These are phyloP conservation scores for Clinocottus analis DNA, from an alignment of 2,113 vertebrate species.

Conservation along the genomic window DNA sequence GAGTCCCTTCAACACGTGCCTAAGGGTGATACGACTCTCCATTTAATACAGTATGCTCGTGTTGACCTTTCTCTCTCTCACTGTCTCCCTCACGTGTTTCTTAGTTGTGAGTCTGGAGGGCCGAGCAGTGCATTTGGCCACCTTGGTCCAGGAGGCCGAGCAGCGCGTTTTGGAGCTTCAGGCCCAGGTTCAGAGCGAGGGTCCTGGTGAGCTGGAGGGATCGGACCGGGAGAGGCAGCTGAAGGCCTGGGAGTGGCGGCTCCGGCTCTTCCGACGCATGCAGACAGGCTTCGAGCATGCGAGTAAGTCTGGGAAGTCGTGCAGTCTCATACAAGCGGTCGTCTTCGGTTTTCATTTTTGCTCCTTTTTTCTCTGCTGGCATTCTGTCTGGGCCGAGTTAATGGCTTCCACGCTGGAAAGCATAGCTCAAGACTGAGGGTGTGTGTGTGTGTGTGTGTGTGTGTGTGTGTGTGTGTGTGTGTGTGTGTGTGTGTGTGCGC, in stretches of 20 bases:
- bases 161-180: slow-evolving; percentile 87
- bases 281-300: slow-evolving; percentile 92
- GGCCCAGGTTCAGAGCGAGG: slow-evolving; percentile 85
- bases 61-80: slow-evolving; percentile 1
- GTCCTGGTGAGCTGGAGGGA: slow-evolving; percentile 78
- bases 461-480: slow-evolving; percentile 32
- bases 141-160: slow-evolving; percentile 89
- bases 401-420: slow-evolving; percentile 69
- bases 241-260: slow-evolving; percentile 92
- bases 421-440: slow-evolving; percentile 27
- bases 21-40: neutral
- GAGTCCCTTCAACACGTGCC: neutral
- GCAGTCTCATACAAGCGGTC: slow-evolving; percentile 29
- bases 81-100: slow-evolving; percentile 7
- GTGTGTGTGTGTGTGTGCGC: slow-evolving; percentile 23
- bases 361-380: slow-evolving; percentile 47
- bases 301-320: slow-evolving; percentile 79
- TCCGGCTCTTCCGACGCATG: slow-evolving; percentile 92
- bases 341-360: slow-evolving; percentile 58
- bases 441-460: slow-evolving; percentile 38
- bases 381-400: slow-evolving; percentile 69
- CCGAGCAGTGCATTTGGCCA: slow-evolving; percentile 87
- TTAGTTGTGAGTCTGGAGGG: slow-evolving; percentile 90
- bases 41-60: neutral
- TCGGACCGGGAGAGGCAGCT: slow-evolving; percentile 89